These are phyloP conservation scores for Tachuris rubrigastra DNA, from an alignment of 2,113 vertebrate genomes.

Conservation along the genomic window DNA sequence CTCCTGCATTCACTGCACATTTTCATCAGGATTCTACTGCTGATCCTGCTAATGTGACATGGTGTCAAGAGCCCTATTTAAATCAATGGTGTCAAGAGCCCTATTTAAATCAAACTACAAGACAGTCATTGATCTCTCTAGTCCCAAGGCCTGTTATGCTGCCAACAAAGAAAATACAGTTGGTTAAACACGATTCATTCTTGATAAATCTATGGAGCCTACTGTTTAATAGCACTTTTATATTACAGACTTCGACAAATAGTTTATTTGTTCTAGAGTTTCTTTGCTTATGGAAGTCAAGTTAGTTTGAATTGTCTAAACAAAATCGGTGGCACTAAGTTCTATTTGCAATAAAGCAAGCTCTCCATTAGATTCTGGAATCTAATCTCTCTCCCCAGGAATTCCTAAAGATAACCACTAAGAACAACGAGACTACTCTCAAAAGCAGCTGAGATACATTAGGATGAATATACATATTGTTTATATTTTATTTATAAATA, in stretches of 20 bases:
- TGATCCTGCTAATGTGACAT: background rate
- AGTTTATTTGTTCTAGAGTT: background rate
- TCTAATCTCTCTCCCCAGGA: background rate
- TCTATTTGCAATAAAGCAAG: background rate
- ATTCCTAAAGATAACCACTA: background rate
- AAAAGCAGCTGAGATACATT: background rate
- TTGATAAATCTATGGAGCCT: background rate
- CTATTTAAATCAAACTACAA: background rate
- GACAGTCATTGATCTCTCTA: background rate
- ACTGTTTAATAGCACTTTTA: background rate
- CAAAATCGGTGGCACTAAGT: background rate
- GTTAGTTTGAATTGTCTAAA: background rate
- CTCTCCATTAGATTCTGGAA: background rate
- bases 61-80: background rate
- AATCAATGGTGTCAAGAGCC: background rate
- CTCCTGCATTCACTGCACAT: background rate
- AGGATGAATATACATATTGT: background rate
- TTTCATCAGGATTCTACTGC: background rate
- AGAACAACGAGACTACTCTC: background rate
- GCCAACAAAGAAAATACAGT: background rate
- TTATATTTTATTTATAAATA: background rate
- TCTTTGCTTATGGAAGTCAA: background rate
- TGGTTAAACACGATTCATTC: background rate
- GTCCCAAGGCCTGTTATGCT: background rate
- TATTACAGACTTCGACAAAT: background rate